A percentile compares a stretch with the other conserved stretches of the same genome.
Conservation (phyloP, 2,888 invertebrate species). For the Drosophila demipolita region DNA sequence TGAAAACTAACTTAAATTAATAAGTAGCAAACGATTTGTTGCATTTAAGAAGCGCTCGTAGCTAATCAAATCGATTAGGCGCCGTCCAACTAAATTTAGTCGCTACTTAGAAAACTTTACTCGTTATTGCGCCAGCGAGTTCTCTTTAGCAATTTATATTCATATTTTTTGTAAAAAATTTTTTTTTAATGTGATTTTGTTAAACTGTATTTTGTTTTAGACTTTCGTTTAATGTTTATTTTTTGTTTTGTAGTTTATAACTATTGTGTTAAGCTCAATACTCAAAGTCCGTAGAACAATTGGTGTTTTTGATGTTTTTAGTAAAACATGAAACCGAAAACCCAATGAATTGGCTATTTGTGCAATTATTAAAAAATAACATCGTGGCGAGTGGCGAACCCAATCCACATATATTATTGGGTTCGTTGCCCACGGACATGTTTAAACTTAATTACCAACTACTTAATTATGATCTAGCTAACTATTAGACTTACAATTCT, state of each 20-base stretch:
- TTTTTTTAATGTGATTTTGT: constrained; percentile 73
- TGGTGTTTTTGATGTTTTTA: constrained; percentile 53
- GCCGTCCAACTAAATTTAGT: constrained; percentile 27
- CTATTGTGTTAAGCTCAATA: constrained; percentile 61
- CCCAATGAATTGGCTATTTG: constrained; percentile 76
- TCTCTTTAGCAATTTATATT: constrained; percentile 12
- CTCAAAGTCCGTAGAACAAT: constrained; percentile 73
- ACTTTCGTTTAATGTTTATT: constrained; percentile 30
- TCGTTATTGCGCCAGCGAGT: constrained; percentile 19
- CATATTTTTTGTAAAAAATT: constrained; percentile 16
- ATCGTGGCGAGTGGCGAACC: constrained; percentile 27
- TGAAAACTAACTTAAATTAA: not conserved
- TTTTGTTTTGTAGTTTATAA: constrained; percentile 49
- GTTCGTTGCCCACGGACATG: constrained; percentile 33
- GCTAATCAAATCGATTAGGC: constrained; percentile 1
- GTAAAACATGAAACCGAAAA: constrained; percentile 47
- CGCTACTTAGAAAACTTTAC: constrained; percentile 14
- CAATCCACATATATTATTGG: constrained; percentile 1
- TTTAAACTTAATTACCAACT: constrained; percentile 70
- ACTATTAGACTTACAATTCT: constrained; percentile 39
- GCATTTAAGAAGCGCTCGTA: constrained; percentile 4
- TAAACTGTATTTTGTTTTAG: constrained; percentile 67
- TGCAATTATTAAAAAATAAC: constrained; percentile 69
- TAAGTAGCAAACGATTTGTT: constrained; percentile 7
- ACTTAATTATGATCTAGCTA: constrained; percentile 69